Conservation (phyloP, 2,888 invertebrate species). For the Drosophila merina region DNA sequence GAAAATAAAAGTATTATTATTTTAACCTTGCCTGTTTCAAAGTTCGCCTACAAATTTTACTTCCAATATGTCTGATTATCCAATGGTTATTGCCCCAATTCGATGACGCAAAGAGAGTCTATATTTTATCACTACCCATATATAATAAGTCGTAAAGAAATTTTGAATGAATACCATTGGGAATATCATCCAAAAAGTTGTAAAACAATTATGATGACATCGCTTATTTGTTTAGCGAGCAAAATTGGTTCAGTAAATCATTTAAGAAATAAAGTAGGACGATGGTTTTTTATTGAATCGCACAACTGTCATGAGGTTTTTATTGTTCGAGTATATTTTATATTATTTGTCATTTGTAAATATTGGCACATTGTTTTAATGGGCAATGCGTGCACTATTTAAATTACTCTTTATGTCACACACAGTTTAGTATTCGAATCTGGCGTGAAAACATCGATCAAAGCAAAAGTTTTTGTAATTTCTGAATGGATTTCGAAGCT, state of each 20-base stretch:
- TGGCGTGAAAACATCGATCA: slow-evolving; percentile 41
- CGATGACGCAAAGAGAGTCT: slow-evolving; percentile 32
- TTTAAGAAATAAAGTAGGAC: slow-evolving; percentile 3
- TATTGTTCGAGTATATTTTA: not conserved
- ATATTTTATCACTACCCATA: slow-evolving; percentile 21
- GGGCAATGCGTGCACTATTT: slow-evolving; percentile 5
- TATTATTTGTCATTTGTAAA: slow-evolving; percentile 24
- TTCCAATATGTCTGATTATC: slow-evolving; percentile 46
- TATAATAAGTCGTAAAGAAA: slow-evolving; percentile 17
- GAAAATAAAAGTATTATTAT: not conserved
- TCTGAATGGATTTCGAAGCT: slow-evolving; percentile 42
- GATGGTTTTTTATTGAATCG: slow-evolving; percentile 2
- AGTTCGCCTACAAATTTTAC: slow-evolving; percentile 5
- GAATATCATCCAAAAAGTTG: slow-evolving; percentile 11
- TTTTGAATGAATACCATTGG: slow-evolving; percentile 3
- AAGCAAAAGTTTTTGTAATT: slow-evolving; percentile 30
- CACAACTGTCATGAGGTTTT: not conserved
- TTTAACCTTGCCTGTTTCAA: not conserved
- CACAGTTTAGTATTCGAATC: slow-evolving; percentile 8
- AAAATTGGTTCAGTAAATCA: slow-evolving; percentile 6
- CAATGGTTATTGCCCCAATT: slow-evolving; percentile 18
- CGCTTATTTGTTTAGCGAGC: not conserved
- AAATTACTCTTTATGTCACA: slow-evolving; percentile 11
- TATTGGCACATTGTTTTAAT: not conserved
- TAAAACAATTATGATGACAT: slow-evolving; percentile 8